A percentile compares a stretch with the other conserved stretches of the same genome.
Evolutionary conservation across 2,888 invertebrate genomes (phyloP).

Genomic region (Agrilus biguttatus): DNA sequence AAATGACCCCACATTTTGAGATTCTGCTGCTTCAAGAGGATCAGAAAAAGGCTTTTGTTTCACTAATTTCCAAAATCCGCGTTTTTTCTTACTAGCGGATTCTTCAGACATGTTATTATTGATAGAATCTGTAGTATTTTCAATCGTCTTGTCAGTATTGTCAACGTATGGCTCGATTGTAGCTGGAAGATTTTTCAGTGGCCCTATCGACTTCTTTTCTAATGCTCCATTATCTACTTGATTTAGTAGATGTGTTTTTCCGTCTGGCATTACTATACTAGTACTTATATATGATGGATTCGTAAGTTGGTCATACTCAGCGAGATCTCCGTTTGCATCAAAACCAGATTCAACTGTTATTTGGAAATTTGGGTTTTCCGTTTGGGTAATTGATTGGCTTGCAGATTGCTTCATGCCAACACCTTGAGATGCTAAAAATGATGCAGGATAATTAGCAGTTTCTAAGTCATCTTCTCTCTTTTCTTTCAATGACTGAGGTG

Average conservation of each 20-base stretch:
- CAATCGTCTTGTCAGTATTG: neutral
- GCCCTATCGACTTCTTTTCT: neutral
- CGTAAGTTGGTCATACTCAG: conserved; percentile 38
- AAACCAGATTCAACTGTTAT: conserved; percentile 24
- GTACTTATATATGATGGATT: conserved; percentile 28
- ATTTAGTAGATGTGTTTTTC: neutral
- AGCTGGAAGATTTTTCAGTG: conserved; percentile 9
- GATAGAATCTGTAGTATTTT: conserved; percentile 4
- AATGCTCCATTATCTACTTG: conserved; percentile 1
- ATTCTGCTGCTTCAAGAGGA: conserved; percentile 64
- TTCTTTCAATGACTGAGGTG: conserved; percentile 24
- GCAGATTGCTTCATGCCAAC: conserved; percentile 11
- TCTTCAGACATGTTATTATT: conserved; percentile 9
- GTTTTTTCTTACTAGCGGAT: conserved; percentile 18
- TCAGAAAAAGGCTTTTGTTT: conserved; percentile 41
- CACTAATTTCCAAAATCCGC: conserved; percentile 63
- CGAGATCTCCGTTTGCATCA: conserved; percentile 18
- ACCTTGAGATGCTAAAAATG: conserved; percentile 18
- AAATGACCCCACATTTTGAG: conserved; percentile 48
- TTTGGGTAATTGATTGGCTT: conserved; percentile 8
- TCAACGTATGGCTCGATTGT: conserved; percentile 1
- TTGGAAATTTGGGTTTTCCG: conserved; percentile 29
- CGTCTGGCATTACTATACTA: too few species aligned
- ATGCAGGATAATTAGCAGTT: conserved; percentile 33
- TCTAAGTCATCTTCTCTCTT: conserved; percentile 26